A percentile compares a stretch with the other conserved stretches of the same genome.
These are phyloP conservation scores for Neoitamus cyanurus DNA, from an alignment of 2,888 invertebrate species.

Conservation along the genomic window DNA sequence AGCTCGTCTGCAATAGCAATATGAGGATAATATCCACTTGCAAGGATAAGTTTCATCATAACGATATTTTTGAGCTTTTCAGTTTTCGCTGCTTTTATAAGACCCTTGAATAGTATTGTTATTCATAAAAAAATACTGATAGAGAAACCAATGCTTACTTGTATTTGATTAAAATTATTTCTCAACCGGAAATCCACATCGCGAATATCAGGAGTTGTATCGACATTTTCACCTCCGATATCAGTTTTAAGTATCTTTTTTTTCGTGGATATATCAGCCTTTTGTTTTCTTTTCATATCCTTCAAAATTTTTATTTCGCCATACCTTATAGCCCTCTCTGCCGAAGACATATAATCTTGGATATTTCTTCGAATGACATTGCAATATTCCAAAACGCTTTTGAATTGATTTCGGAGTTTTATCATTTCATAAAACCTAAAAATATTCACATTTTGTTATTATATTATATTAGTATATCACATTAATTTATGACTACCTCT, in stretches of 20 bases:
- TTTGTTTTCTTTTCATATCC: constrained; percentile 80
- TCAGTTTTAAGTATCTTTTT: constrained; percentile 81
- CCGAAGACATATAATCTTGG: constrained; percentile 71
- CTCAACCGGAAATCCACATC: constrained; percentile 89
- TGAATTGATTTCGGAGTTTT: constrained; percentile 90
- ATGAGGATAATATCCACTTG: constrained; percentile 95
- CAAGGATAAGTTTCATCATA: constrained; percentile 83
- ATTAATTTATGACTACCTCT: constrained; percentile 69
- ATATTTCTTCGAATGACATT: constrained; percentile 70
- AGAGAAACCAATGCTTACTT: constrained; percentile 63
- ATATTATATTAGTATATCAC: not conserved
- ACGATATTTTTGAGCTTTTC: constrained; percentile 75
- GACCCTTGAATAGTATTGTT: constrained; percentile 64
- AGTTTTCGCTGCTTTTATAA: constrained; percentile 74
- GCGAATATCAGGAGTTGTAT: constrained; percentile 76
- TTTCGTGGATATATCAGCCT: constrained; percentile 76
- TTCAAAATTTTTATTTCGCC: constrained; percentile 91
- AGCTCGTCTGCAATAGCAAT: constrained; percentile 94
- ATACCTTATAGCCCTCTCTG: constrained; percentile 83
- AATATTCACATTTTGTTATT: not conserved
- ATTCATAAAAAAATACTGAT: not conserved
- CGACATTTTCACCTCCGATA: constrained; percentile 72
- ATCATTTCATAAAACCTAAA: constrained; percentile 88
- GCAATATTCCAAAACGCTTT: constrained; percentile 81
- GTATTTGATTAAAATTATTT: constrained; percentile 79